Evolutionary conservation across 2,113 vertebrate species (phyloP).

Genomic region (Lutjanus erythropterus): DNA sequence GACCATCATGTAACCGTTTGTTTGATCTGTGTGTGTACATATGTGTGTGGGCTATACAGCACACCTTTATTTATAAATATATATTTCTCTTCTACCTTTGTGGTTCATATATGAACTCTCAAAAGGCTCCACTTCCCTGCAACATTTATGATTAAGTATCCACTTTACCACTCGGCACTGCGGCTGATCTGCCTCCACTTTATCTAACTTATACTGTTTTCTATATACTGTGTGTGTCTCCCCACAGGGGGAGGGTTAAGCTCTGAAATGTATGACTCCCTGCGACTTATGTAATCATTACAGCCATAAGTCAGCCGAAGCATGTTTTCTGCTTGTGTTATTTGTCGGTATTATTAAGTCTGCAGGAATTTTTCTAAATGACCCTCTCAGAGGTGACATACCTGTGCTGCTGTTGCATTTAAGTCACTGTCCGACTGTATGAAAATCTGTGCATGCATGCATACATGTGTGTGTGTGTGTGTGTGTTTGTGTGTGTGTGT

Average conservation of each 20-base stretch:
- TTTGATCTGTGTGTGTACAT: not conserved
- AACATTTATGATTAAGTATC: conserved; percentile 65
- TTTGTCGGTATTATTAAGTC: conserved; percentile 25
- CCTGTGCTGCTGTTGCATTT: conserved; percentile 2
- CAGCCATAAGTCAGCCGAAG: conserved; percentile 47
- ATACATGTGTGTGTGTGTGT: not conserved
- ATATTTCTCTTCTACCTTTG: not conserved
- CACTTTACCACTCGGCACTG: conserved; percentile 49
- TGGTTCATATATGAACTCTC: conserved; percentile 30
- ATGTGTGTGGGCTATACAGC: not conserved
- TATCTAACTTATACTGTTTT: conserved; percentile 46
- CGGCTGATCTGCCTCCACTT: conserved; percentile 44
- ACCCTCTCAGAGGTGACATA: conserved; percentile 3
- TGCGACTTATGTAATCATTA: conserved; percentile 57
- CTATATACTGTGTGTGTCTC: conserved; percentile 26
- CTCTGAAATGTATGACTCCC: conserved; percentile 45
- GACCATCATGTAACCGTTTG: not conserved
- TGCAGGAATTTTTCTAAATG: conserved; percentile 11
- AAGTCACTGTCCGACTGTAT: conserved; percentile 14
- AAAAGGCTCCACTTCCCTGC: conserved; percentile 25
- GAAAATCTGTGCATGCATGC: not conserved
- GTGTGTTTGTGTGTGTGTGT: not conserved
- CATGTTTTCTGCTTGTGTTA: conserved; percentile 20
- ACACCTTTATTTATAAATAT: not conserved
- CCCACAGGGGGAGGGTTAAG: conserved; percentile 36